Evolutionary conservation across 2,888 invertebrate species (phyloP).

Genomic region (Thera obeliscata): DNA sequence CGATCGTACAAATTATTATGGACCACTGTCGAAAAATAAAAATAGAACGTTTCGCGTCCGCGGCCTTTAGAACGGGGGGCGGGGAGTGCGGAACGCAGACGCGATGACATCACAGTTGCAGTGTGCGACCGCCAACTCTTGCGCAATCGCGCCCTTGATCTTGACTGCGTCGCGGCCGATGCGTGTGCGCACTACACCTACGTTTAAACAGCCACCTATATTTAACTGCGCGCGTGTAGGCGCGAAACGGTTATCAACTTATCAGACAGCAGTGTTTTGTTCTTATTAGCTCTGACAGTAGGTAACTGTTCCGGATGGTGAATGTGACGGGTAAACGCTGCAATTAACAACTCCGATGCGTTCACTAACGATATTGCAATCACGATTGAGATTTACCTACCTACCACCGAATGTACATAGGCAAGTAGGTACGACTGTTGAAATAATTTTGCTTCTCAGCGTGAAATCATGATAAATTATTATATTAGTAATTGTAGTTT

Average conservation of each 20-base stretch:
- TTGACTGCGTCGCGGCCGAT: slow-evolving; percentile 83
- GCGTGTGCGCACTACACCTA: slow-evolving; percentile 71
- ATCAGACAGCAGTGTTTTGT: slow-evolving; percentile 60
- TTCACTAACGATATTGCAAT: slow-evolving; percentile 38
- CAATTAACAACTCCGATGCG: slow-evolving; percentile 53
- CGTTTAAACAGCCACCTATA: slow-evolving; percentile 71
- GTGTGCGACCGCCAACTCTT: slow-evolving; percentile 81
- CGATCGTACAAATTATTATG: slow-evolving; percentile 26
- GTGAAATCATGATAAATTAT: slow-evolving; percentile 1
- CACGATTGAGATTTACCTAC: slow-evolving; percentile 4
- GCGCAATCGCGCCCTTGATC: slow-evolving; percentile 85
- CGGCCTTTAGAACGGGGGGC: slow-evolving; percentile 65
- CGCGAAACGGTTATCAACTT: slow-evolving; percentile 68
- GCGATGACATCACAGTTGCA: slow-evolving; percentile 83
- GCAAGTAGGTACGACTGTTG: slow-evolving; percentile 5
- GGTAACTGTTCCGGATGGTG: slow-evolving; percentile 61
- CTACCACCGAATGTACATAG: not conserved
- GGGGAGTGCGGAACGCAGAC: slow-evolving; percentile 62
- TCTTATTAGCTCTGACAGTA: slow-evolving; percentile 55
- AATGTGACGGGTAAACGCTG: slow-evolving; percentile 52
- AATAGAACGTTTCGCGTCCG: slow-evolving; percentile 76
- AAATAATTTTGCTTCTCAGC: slow-evolving; percentile 3
- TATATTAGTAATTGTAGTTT: too few relatives aligned
- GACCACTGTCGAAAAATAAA: slow-evolving; percentile 55
- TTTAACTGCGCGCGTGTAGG: slow-evolving; percentile 77